These are phyloP conservation scores for Dryobotodes eremita DNA, from an alignment of 2,888 invertebrate genomes.

Conservation along the genomic window DNA sequence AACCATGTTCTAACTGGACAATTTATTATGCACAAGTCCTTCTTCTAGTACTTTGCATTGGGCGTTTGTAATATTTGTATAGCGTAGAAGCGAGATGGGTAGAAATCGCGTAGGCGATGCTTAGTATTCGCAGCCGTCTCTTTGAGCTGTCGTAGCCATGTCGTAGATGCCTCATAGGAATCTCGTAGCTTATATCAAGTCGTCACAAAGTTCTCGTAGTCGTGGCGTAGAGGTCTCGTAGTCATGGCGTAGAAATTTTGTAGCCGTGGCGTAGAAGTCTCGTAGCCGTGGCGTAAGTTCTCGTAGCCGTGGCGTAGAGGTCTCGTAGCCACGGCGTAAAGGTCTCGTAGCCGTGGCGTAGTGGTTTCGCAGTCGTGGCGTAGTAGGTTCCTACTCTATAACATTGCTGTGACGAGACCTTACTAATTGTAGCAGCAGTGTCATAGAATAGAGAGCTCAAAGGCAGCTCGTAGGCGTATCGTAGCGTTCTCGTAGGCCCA, in stretches of 20 bases:
- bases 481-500: neutral
- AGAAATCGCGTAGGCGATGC: neutral
- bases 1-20: neutral
- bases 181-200: neutral
- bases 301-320: neutral
- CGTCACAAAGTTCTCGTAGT: neutral
- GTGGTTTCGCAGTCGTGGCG: neutral
- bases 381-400: neutral
- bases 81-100: neutral
- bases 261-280: neutral
- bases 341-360: neutral
- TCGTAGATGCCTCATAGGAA: neutral
- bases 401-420: neutral
- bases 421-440: neutral
- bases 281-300: neutral
- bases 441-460: neutral
- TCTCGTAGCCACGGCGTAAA: neutral
- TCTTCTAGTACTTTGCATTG: neutral
- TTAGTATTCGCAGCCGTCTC: neutral
- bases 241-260: no score
- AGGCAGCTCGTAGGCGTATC: neutral
- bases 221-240: neutral
- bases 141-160: neutral
- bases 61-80: conserved; percentile 1
- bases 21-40: neutral